Evolutionary conservation across 2,113 vertebrate species (phyloP), one percentile per base, ranked within the genome.

Genomic region (Gambusia holbrooki): DNA sequence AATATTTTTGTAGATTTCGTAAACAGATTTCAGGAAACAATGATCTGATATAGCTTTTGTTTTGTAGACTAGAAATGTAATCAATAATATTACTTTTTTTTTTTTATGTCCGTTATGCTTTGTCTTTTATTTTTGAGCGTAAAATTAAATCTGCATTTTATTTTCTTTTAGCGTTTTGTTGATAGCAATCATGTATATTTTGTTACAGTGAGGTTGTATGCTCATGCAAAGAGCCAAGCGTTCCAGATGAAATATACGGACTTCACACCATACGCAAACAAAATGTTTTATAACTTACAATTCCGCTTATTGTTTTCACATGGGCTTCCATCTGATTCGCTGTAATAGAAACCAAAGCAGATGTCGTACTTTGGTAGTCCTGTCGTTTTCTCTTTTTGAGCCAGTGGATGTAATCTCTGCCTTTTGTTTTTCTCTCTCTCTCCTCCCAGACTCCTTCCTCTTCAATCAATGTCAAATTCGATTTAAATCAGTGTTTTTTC

Each of bases 401-500:
- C 27, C 32, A 30, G 32, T 54, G 15, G 32, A 54, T 58, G 48
- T n/a, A 69, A 33, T 15, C 45, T 32, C 11, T 1, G 6, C 27
- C 27, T 27, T 27, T 27, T 27, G 66, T 32, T 58, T 35, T 29
- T n/a, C 14, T 54, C 30, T n/a, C 14, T 54, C 30, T 69, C 15
- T 65, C 33, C 76, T 61, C 69, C 29, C 32, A 65, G 9, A 62
- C 63, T 65, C 28, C 13, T 42, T 71, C 40, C 71, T 81, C 63
- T 78, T 78, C 29, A 72, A 54, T 84, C 62, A 79, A 45, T 54
- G n/a, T 42, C 40, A 25, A 35, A 25, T 29, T 73, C 35, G 30
- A 48, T 73, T 66, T 76, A n/a, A 69, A 76, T 76, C 74, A 74
- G 29, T 72, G 37, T 76, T 33, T 73, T 73, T 61, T 81, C 48